A percentile compares a stretch with the other conserved stretches of the same genome.
Evolutionary conservation across 2,113 vertebrate genomes (phyloP).

Genomic region (Hyaena hyaena): DNA sequence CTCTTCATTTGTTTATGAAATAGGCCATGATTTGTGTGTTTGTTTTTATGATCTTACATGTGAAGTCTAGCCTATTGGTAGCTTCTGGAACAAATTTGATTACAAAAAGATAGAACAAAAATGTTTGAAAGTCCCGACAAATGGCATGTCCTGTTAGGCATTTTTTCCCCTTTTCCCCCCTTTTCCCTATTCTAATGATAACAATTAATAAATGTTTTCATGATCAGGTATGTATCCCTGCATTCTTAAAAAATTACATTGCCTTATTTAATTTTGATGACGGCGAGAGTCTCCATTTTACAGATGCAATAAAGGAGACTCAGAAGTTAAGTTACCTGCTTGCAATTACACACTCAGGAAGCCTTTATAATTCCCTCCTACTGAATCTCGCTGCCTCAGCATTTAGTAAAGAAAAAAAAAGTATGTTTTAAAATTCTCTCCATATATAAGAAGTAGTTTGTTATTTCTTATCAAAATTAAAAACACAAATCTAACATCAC

Average conservation of each 20-base stretch:
- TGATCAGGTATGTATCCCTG: background rate
- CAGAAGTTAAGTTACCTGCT: background rate
- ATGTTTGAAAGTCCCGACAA: background rate
- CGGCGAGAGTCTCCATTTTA: conserved; percentile 1
- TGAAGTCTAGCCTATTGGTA: background rate
- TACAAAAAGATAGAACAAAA: background rate
- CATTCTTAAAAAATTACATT: background rate
- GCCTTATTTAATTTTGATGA: background rate
- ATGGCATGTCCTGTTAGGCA: background rate
- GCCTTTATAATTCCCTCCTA: background rate
- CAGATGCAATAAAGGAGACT: background rate
- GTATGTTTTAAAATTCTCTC: background rate
- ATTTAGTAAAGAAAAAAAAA: background rate
- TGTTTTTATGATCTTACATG: background rate
- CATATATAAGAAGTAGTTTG: background rate
- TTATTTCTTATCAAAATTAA: conserved; percentile 7
- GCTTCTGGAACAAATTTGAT: background rate
- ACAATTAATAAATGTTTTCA: background rate
- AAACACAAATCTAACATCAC: background rate
- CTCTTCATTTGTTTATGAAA: conserved; percentile 19
- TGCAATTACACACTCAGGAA: background rate
- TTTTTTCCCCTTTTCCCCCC: background rate
- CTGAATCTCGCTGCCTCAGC: background rate
- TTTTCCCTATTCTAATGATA: background rate
- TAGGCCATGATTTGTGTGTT: conserved; percentile 10